Evolutionary conservation across 2,888 invertebrate species (phyloP).

Genomic region (Platynereis dumerilii): DNA sequence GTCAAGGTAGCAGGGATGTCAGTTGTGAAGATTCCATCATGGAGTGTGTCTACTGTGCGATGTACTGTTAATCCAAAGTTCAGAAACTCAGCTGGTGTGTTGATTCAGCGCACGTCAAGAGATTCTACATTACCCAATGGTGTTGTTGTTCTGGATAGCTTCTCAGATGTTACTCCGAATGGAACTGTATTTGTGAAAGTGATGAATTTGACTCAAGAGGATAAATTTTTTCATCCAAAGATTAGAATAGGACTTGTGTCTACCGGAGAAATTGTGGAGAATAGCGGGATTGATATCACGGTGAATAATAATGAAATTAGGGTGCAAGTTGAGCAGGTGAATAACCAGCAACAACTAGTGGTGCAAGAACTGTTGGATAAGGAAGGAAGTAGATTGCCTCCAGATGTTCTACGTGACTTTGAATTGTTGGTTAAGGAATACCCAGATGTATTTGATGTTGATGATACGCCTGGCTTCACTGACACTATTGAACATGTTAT

Average conservation of each 20-base stretch:
- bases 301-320: too few species aligned
- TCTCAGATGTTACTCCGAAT: background rate
- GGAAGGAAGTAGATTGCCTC: background rate
- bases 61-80: background rate
- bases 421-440: background rate
- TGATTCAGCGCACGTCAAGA: too few species aligned
- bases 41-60: constrained; percentile 5
- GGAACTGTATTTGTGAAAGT: background rate
- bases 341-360: background rate
- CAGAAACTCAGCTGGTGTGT: too few species aligned
- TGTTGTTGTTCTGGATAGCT: background rate
- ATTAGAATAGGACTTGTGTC: background rate
- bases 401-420: background rate
- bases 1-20: background rate
- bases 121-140: background rate
- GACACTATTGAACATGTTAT: constrained; percentile 2
- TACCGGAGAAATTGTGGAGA: too few species aligned
- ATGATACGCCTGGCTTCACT: constrained; percentile 1
- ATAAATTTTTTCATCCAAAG: background rate
- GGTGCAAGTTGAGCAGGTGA: too few species aligned
- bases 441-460: constrained; percentile 2
- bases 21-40: background rate
- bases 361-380: background rate
- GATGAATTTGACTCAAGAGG: background rate
- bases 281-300: too few species aligned